Evolutionary conservation across 2,797 vertebrate genomes (phyloP).

Genomic region (Columba guinea): DNA sequence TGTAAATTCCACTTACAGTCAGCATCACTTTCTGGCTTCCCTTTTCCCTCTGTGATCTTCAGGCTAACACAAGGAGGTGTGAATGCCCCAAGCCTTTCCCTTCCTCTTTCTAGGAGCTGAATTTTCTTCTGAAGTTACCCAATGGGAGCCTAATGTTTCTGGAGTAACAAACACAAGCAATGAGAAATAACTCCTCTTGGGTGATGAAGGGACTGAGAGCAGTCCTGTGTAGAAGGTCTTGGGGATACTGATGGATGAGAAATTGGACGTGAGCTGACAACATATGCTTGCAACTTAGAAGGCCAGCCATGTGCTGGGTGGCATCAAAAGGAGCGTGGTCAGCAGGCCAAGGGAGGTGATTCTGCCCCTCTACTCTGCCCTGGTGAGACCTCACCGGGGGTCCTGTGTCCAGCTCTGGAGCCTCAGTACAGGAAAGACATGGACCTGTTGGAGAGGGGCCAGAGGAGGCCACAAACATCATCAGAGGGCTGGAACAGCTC

Average conservation of each 20-base stretch:
- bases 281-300: background rate
- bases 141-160: background rate
- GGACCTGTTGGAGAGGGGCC: background rate
- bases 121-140: background rate
- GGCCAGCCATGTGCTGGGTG: background rate
- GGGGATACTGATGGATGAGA: background rate
- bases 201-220: background rate
- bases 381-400: background rate
- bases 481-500: background rate
- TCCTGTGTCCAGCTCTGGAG: background rate
- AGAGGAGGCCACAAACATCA: background rate
- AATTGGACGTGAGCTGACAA: accelerated
- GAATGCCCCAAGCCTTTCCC: background rate
- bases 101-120: background rate
- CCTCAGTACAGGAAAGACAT: accelerated
- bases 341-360: background rate
- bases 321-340: accelerated
- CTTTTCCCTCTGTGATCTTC: background rate
- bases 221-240: background rate
- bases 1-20: background rate
- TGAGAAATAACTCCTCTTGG: background rate
- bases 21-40: background rate
- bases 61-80: background rate
- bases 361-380: background rate
- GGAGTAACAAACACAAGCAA: background rate